phyloP scores from a whole-genome alignment of 2,113 vertebrate species.

The Psilopsiagon aymara region DNA sequence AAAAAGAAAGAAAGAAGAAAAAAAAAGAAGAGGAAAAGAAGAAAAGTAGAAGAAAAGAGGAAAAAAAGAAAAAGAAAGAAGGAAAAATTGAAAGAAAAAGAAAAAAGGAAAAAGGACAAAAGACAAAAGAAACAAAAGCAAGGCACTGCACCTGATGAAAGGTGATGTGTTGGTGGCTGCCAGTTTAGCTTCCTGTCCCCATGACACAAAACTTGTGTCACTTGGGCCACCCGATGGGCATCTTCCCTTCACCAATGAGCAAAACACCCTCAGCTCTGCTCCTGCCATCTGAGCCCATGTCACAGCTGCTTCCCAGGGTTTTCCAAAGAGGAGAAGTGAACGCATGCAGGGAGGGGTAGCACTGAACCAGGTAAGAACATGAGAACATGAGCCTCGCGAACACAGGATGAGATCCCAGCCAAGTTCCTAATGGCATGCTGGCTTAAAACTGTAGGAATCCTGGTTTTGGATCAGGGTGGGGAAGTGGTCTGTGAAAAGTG shows the following conservation, averaged over 20 bases:
- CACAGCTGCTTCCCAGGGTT: fast-evolving
- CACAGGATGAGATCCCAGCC: fast-evolving
- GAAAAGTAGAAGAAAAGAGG: not conserved
- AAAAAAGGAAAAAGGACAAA: not conserved
- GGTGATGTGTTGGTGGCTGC: fast-evolving
- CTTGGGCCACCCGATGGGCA: fast-evolving
- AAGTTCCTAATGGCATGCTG: fast-evolving
- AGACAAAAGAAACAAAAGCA: not conserved
- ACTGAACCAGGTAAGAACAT: not conserved
- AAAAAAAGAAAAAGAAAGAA: not conserved
- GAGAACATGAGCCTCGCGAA: not conserved
- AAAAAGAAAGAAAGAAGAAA: not conserved
- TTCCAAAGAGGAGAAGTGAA: not conserved
- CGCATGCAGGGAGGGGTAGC: fast-evolving
- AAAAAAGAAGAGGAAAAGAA: fast-evolving
- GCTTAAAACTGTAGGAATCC: fast-evolving
- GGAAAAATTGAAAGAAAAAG: not conserved
- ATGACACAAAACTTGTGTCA: fast-evolving
- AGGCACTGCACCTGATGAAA: fast-evolving
- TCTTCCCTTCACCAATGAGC: fast-evolving
- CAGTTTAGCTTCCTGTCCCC: not conserved
- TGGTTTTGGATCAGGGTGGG: not conserved
- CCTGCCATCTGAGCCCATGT: fast-evolving
- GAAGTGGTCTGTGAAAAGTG: not conserved
- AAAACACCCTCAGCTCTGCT: fast-evolving